These are phyloP conservation scores for Trachymyrmex cornetzi DNA, from an alignment of 1,140 invertebrate genomes.

Conservation along the genomic window DNA sequence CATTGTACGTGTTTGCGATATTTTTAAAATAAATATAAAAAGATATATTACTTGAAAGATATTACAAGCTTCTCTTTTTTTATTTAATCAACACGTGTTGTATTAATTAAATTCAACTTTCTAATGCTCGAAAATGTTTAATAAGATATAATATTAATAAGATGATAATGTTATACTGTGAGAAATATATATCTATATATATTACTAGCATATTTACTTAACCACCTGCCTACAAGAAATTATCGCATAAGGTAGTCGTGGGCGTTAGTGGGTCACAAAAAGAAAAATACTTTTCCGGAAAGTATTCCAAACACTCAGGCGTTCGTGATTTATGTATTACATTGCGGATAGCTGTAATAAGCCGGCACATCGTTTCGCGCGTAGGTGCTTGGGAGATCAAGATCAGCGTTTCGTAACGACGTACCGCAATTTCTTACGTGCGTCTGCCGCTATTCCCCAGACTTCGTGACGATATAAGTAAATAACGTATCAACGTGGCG, in stretches of 20 bases:
- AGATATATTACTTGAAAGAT: neutral
- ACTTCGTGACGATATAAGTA: slow-evolving; percentile 48
- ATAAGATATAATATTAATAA: neutral
- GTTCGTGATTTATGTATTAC: slow-evolving; percentile 50
- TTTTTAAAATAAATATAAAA: slow-evolving; percentile 6
- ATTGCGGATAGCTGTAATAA: slow-evolving; percentile 49
- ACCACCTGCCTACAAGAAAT: slow-evolving; percentile 22
- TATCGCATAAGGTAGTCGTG: slow-evolving; percentile 5
- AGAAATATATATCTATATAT: neutral
- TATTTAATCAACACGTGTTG: neutral
- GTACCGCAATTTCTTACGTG: slow-evolving; percentile 52
- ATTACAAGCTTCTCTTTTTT: neutral
- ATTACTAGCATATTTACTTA: neutral
- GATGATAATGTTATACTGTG: neutral
- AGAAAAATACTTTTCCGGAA: slow-evolving; percentile 39
- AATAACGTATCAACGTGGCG: slow-evolving; percentile 55
- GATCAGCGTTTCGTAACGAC: slow-evolving; percentile 59
- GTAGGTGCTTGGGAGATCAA: slow-evolving; percentile 56
- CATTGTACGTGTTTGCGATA: neutral
- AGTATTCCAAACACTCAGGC: slow-evolving; percentile 35
- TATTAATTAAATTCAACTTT: neutral
- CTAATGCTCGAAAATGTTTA: neutral
- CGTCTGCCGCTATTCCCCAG: slow-evolving; percentile 21
- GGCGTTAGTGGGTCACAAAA: slow-evolving; percentile 33
- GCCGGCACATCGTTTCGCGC: slow-evolving; percentile 33